These are phyloP conservation scores for Achroia grisella DNA, from an alignment of 1,140 invertebrate species.

Conservation along the genomic window DNA sequence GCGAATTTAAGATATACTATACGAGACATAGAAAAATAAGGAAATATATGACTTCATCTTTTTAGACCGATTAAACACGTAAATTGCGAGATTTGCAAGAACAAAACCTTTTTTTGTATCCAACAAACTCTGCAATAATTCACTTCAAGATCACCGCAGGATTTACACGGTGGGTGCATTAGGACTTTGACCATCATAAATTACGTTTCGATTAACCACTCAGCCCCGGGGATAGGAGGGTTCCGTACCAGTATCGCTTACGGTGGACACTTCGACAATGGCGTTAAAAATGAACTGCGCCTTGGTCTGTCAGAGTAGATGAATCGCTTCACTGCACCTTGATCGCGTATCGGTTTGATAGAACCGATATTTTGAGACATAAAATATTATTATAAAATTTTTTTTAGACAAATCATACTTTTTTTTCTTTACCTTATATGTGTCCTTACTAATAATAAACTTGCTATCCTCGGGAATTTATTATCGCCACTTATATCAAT, in stretches of 20 bases:
- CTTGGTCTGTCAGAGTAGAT: conserved; percentile 44
- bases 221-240: conserved; percentile 11
- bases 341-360: neutral
- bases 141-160: too few relatives aligned
- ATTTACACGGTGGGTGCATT: neutral
- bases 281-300: conserved; percentile 55
- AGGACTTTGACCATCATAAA: conserved; percentile 34
- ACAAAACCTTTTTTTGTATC: neutral
- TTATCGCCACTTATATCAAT: too few relatives aligned
- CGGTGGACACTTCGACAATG: conserved; percentile 48
- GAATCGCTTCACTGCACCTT: conserved; percentile 37
- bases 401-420: too few relatives aligned
- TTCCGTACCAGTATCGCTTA: conserved; percentile 18
- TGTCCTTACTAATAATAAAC: too few relatives aligned
- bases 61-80: too few relatives aligned
- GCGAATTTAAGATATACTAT: too few relatives aligned
- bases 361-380: neutral
- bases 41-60: too few relatives aligned
- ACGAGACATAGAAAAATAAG: too few relatives aligned
- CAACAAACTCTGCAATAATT: neutral
- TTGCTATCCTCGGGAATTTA: too few relatives aligned
- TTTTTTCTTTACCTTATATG: too few relatives aligned
- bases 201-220: conserved; percentile 40
- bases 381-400: too few relatives aligned
- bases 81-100: too few relatives aligned